Evolutionary conservation across 2,797 vertebrate species (phyloP).

Genomic region (Lutjanus argentimaculatus): DNA sequence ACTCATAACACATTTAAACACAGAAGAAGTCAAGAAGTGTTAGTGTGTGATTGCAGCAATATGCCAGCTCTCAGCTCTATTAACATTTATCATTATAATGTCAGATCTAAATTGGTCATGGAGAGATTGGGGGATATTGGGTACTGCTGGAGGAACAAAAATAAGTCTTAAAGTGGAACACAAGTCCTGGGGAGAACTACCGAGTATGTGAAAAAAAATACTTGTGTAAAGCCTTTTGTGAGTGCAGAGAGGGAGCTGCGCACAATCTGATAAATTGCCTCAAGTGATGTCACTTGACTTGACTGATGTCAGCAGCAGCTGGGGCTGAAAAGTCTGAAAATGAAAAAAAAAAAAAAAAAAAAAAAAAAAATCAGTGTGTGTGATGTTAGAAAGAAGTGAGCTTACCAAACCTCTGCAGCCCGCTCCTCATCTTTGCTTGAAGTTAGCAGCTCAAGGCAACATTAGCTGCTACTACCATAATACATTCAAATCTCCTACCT

Average conservation of each 20-base stretch:
- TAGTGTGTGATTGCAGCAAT: not conserved
- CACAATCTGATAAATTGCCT: not conserved
- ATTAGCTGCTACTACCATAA: too few relatives aligned
- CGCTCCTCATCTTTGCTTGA: too few relatives aligned
- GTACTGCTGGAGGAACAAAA: not conserved
- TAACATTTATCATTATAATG: not conserved
- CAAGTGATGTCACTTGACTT: not conserved
- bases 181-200: too few relatives aligned
- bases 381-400: too few relatives aligned
- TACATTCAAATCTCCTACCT: too few relatives aligned
- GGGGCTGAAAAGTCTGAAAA: not conserved
- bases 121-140: not conserved
- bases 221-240: not conserved
- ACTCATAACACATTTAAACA: not conserved
- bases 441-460: too few relatives aligned
- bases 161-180: not conserved
- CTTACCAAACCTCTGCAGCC: too few relatives aligned
- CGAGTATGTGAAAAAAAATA: too few relatives aligned
- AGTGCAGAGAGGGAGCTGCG: not conserved
- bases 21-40: not conserved
- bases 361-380: too few relatives aligned
- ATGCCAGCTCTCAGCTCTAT: not conserved
- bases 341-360: too few relatives aligned
- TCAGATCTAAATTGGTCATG: not conserved
- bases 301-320: not conserved